These are phyloP conservation scores for Phaonia tiefii DNA, from an alignment of 2,888 invertebrate genomes.

Conservation along the genomic window DNA sequence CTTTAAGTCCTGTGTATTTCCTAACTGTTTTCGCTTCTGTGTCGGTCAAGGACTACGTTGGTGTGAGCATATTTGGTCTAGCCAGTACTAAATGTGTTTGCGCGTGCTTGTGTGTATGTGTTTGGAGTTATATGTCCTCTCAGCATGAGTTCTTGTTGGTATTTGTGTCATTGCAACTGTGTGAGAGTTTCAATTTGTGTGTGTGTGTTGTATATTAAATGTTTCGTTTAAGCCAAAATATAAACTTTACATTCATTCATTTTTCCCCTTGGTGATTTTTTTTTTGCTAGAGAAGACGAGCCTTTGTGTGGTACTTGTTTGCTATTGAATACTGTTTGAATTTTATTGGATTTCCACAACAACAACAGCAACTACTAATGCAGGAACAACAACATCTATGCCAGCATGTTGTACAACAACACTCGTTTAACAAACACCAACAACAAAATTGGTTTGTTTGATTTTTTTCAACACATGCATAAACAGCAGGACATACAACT, in stretches of 20 bases:
- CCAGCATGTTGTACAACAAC: neutral
- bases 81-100: neutral
- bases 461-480: slow-evolving; percentile 2
- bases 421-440: neutral
- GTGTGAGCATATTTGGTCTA: no score
- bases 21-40: no score
- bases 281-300: neutral
- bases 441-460: slow-evolving; percentile 11
- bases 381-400: neutral
- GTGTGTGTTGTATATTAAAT: slow-evolving; percentile 6
- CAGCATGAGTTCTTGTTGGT: no score
- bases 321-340: slow-evolving; percentile 28
- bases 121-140: no score
- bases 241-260: slow-evolving; percentile 12
- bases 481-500: no score
- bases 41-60: no score
- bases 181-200: neutral
- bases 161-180: neutral
- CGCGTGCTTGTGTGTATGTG: neutral
- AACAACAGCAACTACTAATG: neutral
- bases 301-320: slow-evolving; percentile 5
- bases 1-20: no score
- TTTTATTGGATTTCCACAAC: slow-evolving; percentile 19
- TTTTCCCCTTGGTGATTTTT: no score
- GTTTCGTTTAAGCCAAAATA: neutral